A percentile compares a stretch with the other conserved stretches of the same genome.
Conservation (phyloP, 2,888 invertebrate genomes). For the Augochlorella aurata region DNA sequence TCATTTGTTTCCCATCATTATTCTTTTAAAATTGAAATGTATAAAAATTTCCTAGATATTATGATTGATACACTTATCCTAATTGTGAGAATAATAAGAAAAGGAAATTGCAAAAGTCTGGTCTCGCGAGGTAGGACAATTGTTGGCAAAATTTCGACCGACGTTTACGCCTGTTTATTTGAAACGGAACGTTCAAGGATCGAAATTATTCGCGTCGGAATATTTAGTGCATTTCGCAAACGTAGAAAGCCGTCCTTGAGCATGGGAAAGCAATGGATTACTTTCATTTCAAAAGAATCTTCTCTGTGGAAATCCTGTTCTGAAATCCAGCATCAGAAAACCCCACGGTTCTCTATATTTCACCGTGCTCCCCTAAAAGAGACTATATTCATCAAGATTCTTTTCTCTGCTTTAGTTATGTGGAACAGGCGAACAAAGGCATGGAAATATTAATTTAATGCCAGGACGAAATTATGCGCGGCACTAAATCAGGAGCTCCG, state of each 20-base stretch:
- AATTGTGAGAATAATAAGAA: too few relatives aligned
- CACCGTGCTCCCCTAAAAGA: conserved; percentile 41
- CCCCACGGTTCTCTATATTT: conserved; percentile 20
- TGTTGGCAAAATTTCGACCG: too few relatives aligned
- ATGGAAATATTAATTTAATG: conserved; percentile 67
- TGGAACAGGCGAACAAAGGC: conserved; percentile 55
- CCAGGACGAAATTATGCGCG: conserved; percentile 62
- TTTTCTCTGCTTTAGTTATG: conserved; percentile 53
- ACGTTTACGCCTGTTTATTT: too few relatives aligned
- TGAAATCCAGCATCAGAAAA: not conserved
- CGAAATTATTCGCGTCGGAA: too few relatives aligned
- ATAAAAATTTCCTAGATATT: too few relatives aligned
- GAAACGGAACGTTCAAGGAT: too few relatives aligned
- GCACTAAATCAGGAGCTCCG: conserved; percentile 58
- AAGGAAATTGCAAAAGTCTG: too few relatives aligned
- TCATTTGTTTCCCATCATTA: too few relatives aligned
- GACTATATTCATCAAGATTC: conserved; percentile 61
- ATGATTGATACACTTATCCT: too few relatives aligned
- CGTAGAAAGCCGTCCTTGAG: not conserved
- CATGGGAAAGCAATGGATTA: not conserved
- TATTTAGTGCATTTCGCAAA: not conserved
- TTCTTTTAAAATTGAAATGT: too few relatives aligned
- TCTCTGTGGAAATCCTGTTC: not conserved
- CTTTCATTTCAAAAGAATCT: conserved; percentile 7
- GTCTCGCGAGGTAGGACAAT: too few relatives aligned